Evolutionary conservation across 2,797 vertebrate genomes (phyloP).

Genomic region (Enteromius mattozi): DNA sequence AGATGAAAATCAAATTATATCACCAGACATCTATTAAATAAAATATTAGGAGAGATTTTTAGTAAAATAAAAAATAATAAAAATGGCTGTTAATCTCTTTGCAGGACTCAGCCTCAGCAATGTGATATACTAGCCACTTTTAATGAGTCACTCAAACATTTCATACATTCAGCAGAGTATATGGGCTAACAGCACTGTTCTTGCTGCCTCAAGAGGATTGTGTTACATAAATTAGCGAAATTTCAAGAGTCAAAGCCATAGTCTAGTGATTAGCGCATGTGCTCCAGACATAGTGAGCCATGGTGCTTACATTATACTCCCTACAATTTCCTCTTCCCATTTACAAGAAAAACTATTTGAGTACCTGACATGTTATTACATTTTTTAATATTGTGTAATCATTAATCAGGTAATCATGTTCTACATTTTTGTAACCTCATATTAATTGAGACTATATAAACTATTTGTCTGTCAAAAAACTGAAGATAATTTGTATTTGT

Average conservation of each 20-base stretch:
- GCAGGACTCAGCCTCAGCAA: background rate
- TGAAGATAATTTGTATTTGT: background rate
- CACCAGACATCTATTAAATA: background rate
- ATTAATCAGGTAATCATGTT: background rate
- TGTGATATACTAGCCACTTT: background rate
- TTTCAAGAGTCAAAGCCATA: background rate
- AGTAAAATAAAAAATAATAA: no score
- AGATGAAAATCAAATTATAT: background rate
- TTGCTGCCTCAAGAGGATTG: constrained; percentile 14
- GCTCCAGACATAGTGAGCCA: background rate
- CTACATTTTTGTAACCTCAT: background rate
- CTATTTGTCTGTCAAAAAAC: background rate
- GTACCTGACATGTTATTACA: background rate
- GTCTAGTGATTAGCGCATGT: background rate
- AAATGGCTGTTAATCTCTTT: background rate
- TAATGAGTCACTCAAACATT: constrained; percentile 16
- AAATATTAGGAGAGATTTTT: background rate
- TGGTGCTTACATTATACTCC: background rate
- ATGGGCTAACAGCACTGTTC: background rate
- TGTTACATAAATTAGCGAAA: constrained; percentile 29
- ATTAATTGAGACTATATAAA: background rate
- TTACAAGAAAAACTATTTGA: background rate
- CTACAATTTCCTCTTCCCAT: background rate
- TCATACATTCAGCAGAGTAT: constrained; percentile 38
- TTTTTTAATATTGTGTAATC: background rate